Evolutionary conservation across 2,113 vertebrate species (phyloP).

Genomic region (Passer montanus): DNA sequence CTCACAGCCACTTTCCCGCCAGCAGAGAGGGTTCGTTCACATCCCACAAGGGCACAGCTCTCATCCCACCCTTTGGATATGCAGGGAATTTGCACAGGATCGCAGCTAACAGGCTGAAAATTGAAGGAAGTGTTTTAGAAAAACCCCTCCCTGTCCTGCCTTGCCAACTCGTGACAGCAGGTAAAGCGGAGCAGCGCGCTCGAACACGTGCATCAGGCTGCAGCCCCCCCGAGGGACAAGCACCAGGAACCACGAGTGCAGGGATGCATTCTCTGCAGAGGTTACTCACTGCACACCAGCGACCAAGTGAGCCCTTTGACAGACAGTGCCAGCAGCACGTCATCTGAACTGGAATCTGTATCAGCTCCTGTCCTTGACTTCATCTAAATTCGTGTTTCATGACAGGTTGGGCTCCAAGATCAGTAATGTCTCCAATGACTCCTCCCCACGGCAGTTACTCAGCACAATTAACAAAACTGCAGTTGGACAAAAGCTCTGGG

Average conservation of each 20-base stretch:
- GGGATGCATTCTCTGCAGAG: rapidly evolving
- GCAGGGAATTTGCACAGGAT: neutral
- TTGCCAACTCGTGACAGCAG: neutral
- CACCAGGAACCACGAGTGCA: rapidly evolving
- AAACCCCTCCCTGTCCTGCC: neutral
- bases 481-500: neutral
- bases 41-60: neutral
- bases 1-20: rapidly evolving
- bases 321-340: neutral
- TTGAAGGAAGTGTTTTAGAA: neutral
- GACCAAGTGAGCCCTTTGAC: rapidly evolving
- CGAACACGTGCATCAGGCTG: rapidly evolving
- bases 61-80: rapidly evolving
- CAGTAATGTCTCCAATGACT: neutral
- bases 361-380: neutral
- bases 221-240: neutral
- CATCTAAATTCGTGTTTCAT: neutral
- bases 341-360: neutral
- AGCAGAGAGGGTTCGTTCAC: too few species aligned
- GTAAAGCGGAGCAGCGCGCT: neutral
- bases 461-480: neutral
- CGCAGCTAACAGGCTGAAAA: neutral
- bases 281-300: rapidly evolving
- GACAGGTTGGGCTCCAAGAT: neutral
- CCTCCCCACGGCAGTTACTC: neutral